Base-by-base conservation (phyloP, 2,113 vertebrate species). In the Leucosticte australis region DNA sequence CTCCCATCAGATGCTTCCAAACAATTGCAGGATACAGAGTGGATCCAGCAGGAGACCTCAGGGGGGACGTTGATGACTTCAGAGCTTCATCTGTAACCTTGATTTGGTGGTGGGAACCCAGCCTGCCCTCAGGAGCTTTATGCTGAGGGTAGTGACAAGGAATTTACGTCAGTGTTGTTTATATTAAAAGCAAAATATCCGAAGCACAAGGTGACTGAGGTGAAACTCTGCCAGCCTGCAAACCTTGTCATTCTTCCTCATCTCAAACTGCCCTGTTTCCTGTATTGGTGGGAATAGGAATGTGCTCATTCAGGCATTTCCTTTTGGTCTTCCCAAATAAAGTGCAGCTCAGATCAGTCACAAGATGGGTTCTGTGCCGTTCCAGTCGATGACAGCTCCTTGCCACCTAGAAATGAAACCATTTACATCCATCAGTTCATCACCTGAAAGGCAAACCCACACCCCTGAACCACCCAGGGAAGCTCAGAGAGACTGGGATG, bases 361-460 rank as follows among this genome's bases (percentile, higher is more conserved):
- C 95, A 99, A 98, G 96, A 99, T 99, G 11, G 99, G 99, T 27
- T 99, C 99, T 2, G 98, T 99, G 89, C 98, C 98, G 5, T 99
- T 99, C 99, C 99, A 99, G 93, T 96, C 96, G 50, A 99, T 98
- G 9, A 82, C 94, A 7, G 99, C 99, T 73, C 99, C 98, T 82
- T 98, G 98, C 99, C 99, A 99, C 95, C 99, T 99, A 82, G 30
- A 73, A 91, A 89, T 33, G 95, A 93, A 95, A 86, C 20, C 0
- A 1, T 56, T 87, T 60, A 85, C 9, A 94, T 15, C 46, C 42
- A 49, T 74, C 35, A 78, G 49, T 53, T 22, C n/a, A n/a, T n/a
- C n/a, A n/a, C n/a, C n/a, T n/a, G n/a, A n/a, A 33, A 71, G 59
- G n/a, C 28, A 67, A 70, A 17, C 11, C 53, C 74, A 68, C 30